Evolutionary conservation across 2,113 vertebrate species (phyloP).

Genomic region (Neoarius graeffei): DNA sequence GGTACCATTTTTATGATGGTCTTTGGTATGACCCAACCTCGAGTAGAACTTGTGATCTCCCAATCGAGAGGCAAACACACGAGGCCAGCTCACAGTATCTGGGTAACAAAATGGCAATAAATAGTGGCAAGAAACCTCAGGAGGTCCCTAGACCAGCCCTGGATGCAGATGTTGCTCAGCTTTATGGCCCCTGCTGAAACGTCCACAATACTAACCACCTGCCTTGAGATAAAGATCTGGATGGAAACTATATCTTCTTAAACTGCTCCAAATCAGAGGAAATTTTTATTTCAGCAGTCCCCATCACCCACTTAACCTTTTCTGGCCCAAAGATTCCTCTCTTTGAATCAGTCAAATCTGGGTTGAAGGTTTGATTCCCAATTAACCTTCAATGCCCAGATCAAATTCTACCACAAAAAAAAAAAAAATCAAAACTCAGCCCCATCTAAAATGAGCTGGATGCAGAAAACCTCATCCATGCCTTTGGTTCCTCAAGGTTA

Average conservation of each 20-base stretch:
- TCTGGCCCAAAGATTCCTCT: slow-evolving; percentile 3
- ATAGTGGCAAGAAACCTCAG: background rate
- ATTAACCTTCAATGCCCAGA: background rate
- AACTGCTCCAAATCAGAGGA: slow-evolving; percentile 10
- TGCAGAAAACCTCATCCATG: background rate
- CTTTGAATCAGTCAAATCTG: background rate
- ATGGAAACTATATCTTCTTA: background rate
- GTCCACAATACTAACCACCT: background rate
- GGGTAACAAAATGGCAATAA: background rate
- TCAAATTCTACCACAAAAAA: background rate
- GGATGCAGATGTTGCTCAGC: background rate
- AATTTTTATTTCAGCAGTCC: background rate
- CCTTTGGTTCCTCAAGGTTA: background rate
- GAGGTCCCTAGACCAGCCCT: background rate
- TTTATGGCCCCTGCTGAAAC: background rate
- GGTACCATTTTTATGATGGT: too few relatives aligned
- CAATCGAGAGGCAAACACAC: too few relatives aligned
- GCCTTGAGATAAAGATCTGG: background rate
- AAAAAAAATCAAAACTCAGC: background rate
- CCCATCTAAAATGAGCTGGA: background rate
- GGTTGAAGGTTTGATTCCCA: background rate
- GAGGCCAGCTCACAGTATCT: background rate
- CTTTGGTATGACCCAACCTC: too few relatives aligned
- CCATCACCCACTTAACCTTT: slow-evolving; percentile 8
- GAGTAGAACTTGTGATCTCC: too few relatives aligned